Conservation (phyloP, 2,888 invertebrate genomes). For the Pristionchus exspectatus region DNA sequence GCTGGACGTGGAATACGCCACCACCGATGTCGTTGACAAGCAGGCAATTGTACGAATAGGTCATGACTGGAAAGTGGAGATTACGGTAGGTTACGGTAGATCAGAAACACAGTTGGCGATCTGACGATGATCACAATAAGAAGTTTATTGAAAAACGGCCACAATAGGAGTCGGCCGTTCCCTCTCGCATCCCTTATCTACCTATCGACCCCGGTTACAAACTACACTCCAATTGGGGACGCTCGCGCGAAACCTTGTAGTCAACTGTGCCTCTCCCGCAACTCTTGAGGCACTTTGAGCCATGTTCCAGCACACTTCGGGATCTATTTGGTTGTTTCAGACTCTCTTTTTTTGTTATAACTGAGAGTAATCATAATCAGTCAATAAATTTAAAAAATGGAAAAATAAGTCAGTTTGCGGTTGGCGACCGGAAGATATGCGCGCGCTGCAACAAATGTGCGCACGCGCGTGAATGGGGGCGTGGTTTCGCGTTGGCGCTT, state of each 20-base stretch:
- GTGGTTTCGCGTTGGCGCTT: slow-evolving; percentile 20
- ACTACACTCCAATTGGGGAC: neutral
- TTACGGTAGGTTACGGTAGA: slow-evolving; percentile 2
- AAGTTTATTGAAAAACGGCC: neutral
- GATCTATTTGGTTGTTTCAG: neutral
- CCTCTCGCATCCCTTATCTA: slow-evolving; percentile 13
- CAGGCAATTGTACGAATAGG: slow-evolving; percentile 45
- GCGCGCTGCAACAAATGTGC: neutral
- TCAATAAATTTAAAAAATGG: neutral
- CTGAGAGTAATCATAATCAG: neutral
- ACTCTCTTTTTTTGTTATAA: neutral
- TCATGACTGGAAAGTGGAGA: neutral
- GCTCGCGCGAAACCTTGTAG: slow-evolving; percentile 32
- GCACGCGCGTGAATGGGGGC: slow-evolving; percentile 2
- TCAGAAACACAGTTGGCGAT: neutral
- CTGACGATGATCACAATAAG: neutral
- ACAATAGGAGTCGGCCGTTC: slow-evolving; percentile 29
- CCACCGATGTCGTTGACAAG: slow-evolving; percentile 52
- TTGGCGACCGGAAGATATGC: neutral
- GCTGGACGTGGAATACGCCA: slow-evolving; percentile 68
- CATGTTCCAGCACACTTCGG: neutral
- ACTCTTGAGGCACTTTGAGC: neutral
- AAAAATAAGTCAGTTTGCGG: slow-evolving; percentile 4
- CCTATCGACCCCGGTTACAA: slow-evolving; percentile 1
- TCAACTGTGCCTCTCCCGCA: slow-evolving; percentile 4